Conservation (phyloP, 2,888 invertebrate genomes). For the Gonocerus acuteangulatus region DNA sequence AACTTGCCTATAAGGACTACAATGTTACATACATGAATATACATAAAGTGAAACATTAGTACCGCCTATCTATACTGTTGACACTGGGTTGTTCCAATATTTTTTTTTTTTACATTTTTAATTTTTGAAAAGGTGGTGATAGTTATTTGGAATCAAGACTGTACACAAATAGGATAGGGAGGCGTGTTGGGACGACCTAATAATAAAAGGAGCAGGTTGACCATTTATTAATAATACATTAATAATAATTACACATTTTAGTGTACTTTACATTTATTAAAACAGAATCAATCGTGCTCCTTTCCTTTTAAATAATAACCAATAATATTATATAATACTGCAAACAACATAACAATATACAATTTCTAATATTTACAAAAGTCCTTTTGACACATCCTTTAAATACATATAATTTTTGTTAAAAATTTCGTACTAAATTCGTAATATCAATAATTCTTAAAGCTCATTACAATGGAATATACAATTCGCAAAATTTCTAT, state of each 20-base stretch:
- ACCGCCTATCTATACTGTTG: slow-evolving; percentile 36
- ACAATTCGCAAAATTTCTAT: slow-evolving; percentile 32
- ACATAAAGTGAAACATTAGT: slow-evolving; percentile 35
- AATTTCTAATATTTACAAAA: slow-evolving; percentile 32
- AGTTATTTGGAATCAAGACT: slow-evolving; percentile 15
- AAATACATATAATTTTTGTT: slow-evolving; percentile 24
- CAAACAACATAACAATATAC: slow-evolving; percentile 33
- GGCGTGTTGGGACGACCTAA: slow-evolving; percentile 5
- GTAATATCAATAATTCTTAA: slow-evolving; percentile 34
- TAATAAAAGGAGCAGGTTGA: slow-evolving; percentile 16
- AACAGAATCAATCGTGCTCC: slow-evolving; percentile 1
- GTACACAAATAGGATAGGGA: slow-evolving; percentile 28
- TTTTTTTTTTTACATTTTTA: slow-evolving; percentile 3
- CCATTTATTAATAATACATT: not conserved
- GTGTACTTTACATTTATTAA: slow-evolving; percentile 5
- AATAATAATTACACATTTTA: slow-evolving; percentile 1
- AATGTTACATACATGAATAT: slow-evolving; percentile 36
- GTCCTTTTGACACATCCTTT: slow-evolving; percentile 31
- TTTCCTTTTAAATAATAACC: slow-evolving; percentile 16
- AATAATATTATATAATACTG: slow-evolving; percentile 29
- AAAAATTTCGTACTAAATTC: slow-evolving; percentile 34
- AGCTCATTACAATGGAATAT: slow-evolving; percentile 36
- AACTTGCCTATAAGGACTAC: slow-evolving; percentile 35
- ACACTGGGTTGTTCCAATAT: slow-evolving; percentile 35
- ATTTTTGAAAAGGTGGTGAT: slow-evolving; percentile 18